Evolutionary conservation across 2,113 vertebrate genomes (phyloP).

Genomic region (Myanophis thanlyinensis): DNA sequence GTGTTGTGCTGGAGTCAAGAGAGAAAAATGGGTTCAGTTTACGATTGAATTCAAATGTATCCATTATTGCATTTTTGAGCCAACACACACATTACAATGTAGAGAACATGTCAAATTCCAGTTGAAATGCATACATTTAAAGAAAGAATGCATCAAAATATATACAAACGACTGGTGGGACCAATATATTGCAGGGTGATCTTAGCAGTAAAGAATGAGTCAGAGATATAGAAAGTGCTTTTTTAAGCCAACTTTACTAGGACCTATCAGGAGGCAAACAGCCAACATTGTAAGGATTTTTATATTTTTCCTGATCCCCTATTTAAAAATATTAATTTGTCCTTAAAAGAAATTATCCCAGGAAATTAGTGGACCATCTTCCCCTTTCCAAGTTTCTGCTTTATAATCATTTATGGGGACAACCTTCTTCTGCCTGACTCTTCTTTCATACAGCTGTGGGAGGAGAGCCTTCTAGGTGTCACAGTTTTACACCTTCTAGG

Average conservation of each 20-base stretch:
- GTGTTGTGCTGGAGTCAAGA: not conserved
- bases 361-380: not conserved
- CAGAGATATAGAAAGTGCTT: not conserved
- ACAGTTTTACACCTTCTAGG: not conserved
- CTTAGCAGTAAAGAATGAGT: not conserved
- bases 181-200: not conserved
- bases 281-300: not conserved
- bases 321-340: not conserved
- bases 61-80: not conserved
- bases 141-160: not conserved
- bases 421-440: not conserved
- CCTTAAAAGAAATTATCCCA: not conserved
- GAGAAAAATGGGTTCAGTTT: not conserved
- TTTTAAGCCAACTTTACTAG: not conserved
- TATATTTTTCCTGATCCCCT: not conserved
- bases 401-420: not conserved
- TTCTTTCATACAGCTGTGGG: not conserved
- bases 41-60: not conserved
- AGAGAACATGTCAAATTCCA: not conserved
- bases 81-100: not conserved
- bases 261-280: not conserved
- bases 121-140: not conserved
- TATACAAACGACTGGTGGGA: not conserved
- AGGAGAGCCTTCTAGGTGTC: not conserved
- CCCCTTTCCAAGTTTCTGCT: not conserved